These are phyloP conservation scores for Tholera decimalis DNA, from an alignment of 2,888 invertebrate genomes.

Conservation along the genomic window DNA sequence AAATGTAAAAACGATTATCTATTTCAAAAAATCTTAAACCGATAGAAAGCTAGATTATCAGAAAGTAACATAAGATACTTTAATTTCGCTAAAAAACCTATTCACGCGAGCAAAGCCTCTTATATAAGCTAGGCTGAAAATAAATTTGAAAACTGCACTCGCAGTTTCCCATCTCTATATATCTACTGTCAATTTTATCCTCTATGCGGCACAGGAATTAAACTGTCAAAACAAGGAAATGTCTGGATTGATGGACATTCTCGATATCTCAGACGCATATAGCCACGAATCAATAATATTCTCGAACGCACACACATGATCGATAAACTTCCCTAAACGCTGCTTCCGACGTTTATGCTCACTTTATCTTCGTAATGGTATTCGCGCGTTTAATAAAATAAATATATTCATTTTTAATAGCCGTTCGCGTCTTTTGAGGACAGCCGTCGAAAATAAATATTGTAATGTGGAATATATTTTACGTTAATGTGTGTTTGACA, in stretches of 20 bases:
- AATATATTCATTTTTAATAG: slow-evolving; percentile 50
- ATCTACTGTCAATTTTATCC: slow-evolving; percentile 7
- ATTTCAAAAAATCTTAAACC: too few relatives aligned
- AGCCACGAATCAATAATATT: slow-evolving; percentile 44
- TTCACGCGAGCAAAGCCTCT: too few relatives aligned
- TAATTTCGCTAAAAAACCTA: too few relatives aligned
- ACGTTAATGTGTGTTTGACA: slow-evolving; percentile 15
- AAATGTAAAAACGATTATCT: too few relatives aligned
- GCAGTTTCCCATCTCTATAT: background rate
- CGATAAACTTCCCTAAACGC: slow-evolving; percentile 53
- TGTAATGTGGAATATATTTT: slow-evolving; percentile 17
- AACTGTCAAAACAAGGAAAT: slow-evolving; percentile 74
- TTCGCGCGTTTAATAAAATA: slow-evolving; percentile 40
- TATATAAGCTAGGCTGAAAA: too few relatives aligned
- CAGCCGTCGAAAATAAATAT: slow-evolving; percentile 44
- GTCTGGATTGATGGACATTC: slow-evolving; percentile 61
- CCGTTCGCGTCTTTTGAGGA: slow-evolving; percentile 33
- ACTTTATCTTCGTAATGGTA: slow-evolving; percentile 51
- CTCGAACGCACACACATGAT: slow-evolving; percentile 30
- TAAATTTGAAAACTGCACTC: background rate
- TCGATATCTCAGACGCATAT: slow-evolving; percentile 46
- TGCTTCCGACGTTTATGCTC: slow-evolving; percentile 51
- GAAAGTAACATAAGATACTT: too few relatives aligned
- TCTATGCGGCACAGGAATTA: slow-evolving; percentile 57
- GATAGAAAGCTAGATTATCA: too few relatives aligned